These are phyloP conservation scores for Pandemis heparana DNA, from an alignment of 2,888 invertebrate species.

Conservation along the genomic window DNA sequence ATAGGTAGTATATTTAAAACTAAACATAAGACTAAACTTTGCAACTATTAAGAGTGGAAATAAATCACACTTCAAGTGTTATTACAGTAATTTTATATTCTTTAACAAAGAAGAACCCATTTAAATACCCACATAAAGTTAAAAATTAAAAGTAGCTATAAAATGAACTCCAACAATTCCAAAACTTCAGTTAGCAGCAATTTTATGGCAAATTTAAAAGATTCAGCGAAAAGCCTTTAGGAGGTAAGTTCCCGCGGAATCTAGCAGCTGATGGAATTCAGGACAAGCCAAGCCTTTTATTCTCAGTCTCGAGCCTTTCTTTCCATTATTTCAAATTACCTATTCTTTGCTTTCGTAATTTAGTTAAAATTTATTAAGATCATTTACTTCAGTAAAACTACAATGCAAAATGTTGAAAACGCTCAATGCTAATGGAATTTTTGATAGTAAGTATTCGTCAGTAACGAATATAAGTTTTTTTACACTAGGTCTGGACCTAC, in stretches of 20 bases:
- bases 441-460: no score
- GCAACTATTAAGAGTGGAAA: no score
- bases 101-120: background rate
- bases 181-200: background rate
- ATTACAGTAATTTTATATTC: no score
- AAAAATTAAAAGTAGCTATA: background rate
- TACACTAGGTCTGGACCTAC: no score
- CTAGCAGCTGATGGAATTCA: conserved; percentile 31
- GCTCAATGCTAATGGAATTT: background rate
- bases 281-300: conserved; percentile 15
- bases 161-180: background rate
- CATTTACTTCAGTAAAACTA: background rate
- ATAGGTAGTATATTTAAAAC: no score
- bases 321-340: conserved; percentile 13
- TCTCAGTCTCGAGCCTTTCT: conserved; percentile 8
- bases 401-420: background rate
- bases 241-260: conserved; percentile 11
- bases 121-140: background rate
- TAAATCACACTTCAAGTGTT: no score
- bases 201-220: conserved; percentile 10
- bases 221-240: conserved; percentile 17
- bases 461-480: no score
- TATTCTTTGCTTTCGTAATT: background rate
- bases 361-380: background rate
- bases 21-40: no score